Conservation (phyloP, 2,113 vertebrate genomes). For the rat (Rattus norvegicus) region GRCr8 NC_086021.1:136548501-136549000, state of each 20-base stretch:
- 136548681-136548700: constrained; percentile 4
- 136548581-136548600: not conserved
- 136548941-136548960: constrained; percentile 22
- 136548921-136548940: not conserved
- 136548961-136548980: not conserved
- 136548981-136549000: constrained; percentile 34
- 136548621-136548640: constrained; percentile 31
- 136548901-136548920: not conserved
- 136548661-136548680: constrained; percentile 19
- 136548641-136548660: constrained; percentile 54
- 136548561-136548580: not conserved
- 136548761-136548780: constrained; percentile 50
- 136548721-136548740: constrained; percentile 64
- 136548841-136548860: not conserved
- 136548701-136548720: constrained; percentile 48
- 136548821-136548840: not conserved
- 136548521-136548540: not conserved
- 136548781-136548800: constrained; percentile 54
- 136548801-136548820: not conserved
- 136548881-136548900: constrained; percentile 6
- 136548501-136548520: fast-evolving
- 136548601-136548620: constrained; percentile 12
- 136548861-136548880: constrained; percentile 4
- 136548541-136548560: not conserved
- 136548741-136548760: constrained; percentile 52